These are phyloP conservation scores for Asarcornis scutulata DNA, from an alignment of 2,113 vertebrate genomes.

Conservation along the genomic window DNA sequence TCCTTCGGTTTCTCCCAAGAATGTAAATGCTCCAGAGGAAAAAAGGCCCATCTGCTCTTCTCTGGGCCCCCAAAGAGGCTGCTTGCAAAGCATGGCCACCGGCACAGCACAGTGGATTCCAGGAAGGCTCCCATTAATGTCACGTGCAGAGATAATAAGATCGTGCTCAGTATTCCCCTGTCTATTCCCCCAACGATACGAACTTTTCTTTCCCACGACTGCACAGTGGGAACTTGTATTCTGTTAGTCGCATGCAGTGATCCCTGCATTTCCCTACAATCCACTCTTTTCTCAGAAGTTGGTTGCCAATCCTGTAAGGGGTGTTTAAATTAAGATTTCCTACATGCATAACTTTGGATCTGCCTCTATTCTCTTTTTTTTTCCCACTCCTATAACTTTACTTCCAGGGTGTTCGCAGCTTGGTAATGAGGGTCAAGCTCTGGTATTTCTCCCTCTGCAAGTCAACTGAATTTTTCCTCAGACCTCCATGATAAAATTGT, in stretches of 20 bases:
- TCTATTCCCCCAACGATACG: background rate
- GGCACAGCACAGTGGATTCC: background rate
- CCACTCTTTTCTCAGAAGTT: background rate
- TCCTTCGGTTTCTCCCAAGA: slow-evolving; percentile 5
- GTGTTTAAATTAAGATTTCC: background rate
- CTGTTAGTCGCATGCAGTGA: background rate
- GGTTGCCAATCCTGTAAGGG: background rate
- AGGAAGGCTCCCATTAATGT: background rate
- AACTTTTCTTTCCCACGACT: slow-evolving; percentile 53
- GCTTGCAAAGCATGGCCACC: background rate
- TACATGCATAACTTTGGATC: background rate
- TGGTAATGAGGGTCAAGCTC: fast-evolving
- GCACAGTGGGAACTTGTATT: background rate
- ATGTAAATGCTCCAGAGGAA: background rate
- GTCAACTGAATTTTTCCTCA: background rate
- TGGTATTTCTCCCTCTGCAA: background rate
- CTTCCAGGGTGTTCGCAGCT: background rate
- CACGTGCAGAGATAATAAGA: background rate
- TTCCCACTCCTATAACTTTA: background rate
- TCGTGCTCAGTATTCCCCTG: slow-evolving; percentile 49
- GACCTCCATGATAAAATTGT: background rate
- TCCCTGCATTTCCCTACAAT: background rate
- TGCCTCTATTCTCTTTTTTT: background rate
- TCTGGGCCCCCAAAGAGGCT: background rate
- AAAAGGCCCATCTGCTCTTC: background rate